These are phyloP conservation scores for Hypocryptadius cinnamomeus DNA, from an alignment of 2,113 vertebrate genomes.

Conservation along the genomic window DNA sequence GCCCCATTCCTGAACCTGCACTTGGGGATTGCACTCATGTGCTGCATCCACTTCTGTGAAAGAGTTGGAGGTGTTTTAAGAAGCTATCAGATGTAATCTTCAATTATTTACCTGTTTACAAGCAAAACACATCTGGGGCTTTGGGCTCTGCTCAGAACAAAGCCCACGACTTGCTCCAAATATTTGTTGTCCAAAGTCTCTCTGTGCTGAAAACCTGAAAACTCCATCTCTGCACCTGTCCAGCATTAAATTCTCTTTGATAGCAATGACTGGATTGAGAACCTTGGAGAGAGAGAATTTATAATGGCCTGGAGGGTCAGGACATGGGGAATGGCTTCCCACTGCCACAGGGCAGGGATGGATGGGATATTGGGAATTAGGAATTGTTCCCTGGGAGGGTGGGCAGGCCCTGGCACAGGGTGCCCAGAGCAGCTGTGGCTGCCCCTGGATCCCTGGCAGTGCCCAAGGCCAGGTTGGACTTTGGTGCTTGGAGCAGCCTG, in stretches of 20 bases:
- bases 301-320: neutral
- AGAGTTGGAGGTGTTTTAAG: neutral
- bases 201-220: neutral
- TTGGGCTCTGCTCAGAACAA: neutral
- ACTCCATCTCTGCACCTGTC: neutral
- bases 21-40: neutral
- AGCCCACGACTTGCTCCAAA: neutral
- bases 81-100: neutral
- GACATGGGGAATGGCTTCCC: accelerated
- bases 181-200: neutral
- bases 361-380: neutral
- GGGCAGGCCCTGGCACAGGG: neutral
- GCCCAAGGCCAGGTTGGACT: neutral
- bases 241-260: neutral
- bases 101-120: neutral
- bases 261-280: neutral
- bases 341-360: accelerated
- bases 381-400: neutral
- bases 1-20: neutral
- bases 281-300: neutral
- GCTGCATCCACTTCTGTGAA: neutral
- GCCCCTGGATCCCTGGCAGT: neutral
- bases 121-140: neutral
- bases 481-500: neutral
- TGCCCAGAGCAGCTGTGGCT: neutral